These are phyloP conservation scores for Heterotilapia buettikoferi DNA, from an alignment of 2,113 vertebrate species.

Conservation along the genomic window DNA sequence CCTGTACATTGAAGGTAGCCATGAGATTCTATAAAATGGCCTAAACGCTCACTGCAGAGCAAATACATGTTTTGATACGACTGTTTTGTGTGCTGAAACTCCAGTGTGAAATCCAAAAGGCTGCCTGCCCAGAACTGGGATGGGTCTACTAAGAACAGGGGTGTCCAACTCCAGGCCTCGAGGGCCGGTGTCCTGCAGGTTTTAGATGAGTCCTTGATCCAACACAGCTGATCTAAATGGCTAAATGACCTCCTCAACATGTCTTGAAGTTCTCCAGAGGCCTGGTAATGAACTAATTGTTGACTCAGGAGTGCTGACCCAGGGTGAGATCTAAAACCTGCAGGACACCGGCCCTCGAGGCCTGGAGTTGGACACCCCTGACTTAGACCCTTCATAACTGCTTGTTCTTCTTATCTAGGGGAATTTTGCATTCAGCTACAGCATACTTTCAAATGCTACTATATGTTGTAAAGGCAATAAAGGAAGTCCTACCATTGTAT, in stretches of 20 bases:
- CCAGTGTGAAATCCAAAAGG: not conserved
- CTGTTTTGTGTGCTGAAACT: not conserved
- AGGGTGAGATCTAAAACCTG: not conserved
- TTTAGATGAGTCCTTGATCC: not conserved
- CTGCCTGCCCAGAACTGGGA: not conserved
- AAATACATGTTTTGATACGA: not conserved
- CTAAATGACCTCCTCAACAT: not conserved
- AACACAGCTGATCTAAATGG: not conserved
- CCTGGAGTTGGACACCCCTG: not conserved
- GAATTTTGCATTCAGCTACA: not conserved
- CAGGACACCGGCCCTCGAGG: not conserved
- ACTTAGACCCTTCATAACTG: not conserved
- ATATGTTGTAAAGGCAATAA: not conserved
- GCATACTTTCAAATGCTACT: not conserved
- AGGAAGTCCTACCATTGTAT: conserved; percentile 84
- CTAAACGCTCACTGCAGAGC: not conserved
- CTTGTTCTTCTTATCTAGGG: not conserved
- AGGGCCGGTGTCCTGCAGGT: rapidly evolving
- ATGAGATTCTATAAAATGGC: not conserved
- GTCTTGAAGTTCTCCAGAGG: not conserved
- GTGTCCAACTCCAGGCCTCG: not conserved
- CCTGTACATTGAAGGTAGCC: not conserved
- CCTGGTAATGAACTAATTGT: not conserved
- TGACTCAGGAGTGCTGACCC: not conserved
- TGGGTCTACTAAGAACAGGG: not conserved